Percentiles rank a stretch among this genome's conserved stretches.
phyloP scores from a whole-genome alignment of 2,113 vertebrate genomes.

The Nycticorax nycticorax region DNA sequence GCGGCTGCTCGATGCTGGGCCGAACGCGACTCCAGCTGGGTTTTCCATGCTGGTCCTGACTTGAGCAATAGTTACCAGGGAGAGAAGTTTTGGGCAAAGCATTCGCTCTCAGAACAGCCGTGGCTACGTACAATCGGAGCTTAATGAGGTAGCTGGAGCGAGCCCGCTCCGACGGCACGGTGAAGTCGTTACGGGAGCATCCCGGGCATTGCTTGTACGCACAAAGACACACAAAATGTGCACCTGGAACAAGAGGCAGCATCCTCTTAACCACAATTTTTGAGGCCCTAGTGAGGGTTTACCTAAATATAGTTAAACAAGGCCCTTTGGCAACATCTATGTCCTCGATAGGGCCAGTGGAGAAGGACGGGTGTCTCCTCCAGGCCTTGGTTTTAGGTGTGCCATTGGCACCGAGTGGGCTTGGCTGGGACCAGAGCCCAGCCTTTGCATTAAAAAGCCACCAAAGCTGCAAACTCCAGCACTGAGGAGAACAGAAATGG shows the following conservation, averaged over 20 bases:
- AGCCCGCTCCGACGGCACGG: rapidly evolving
- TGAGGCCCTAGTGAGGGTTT: background rate
- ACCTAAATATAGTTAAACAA: background rate
- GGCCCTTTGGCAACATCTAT: background rate
- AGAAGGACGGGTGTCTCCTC: background rate
- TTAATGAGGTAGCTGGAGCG: background rate
- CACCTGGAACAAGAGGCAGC: background rate
- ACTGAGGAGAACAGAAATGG: background rate
- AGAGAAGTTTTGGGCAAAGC: background rate
- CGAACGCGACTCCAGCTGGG: rapidly evolving
- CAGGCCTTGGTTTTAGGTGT: background rate
- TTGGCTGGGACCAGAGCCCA: background rate
- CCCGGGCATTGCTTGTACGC: background rate
- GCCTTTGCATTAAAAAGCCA: background rate
- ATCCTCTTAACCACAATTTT: background rate
- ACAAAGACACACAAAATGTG: background rate
- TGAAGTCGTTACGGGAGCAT: background rate
- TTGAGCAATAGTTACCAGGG: background rate
- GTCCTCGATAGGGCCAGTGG: background rate
- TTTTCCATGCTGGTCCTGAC: rapidly evolving
- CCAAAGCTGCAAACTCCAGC: background rate
- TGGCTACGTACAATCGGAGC: background rate
- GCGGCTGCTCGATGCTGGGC: rapidly evolving
- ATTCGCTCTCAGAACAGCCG: background rate
- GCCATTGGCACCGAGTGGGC: rapidly evolving